Base-by-base conservation (phyloP, 1,140 invertebrate species). In the Lasaia peninsularis region DNA sequence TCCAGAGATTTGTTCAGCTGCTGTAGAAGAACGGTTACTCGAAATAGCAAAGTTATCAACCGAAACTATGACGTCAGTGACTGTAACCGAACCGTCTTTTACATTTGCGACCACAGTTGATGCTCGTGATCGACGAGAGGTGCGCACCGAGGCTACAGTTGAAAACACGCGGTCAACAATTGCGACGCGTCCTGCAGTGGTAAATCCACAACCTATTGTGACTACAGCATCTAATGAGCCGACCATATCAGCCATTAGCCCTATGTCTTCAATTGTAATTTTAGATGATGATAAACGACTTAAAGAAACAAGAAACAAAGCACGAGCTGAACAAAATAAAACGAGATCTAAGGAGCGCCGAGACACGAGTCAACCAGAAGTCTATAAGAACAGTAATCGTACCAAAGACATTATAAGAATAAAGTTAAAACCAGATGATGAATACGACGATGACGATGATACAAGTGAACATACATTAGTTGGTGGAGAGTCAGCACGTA, bases 361-460 rank as follows among this genome's bases (percentile, higher is more conserved):
- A 4, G 72, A 80, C 21, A 72, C 64, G 1, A 65, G 59, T 9
- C 70, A 82, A 51, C 73, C 82, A 2, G 80, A 84, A 54, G 75
- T 79, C 0, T 75, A 72, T 40, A 70, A 75, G 32, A 69, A 55
- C 20, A 63, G 58, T 11, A 88, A 85, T 55, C 65, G 67, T 18
- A 68, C 78, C 8, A 88, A 86, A 56, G 72, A 86, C 55, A 92
- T 92, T 60, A 93, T 93, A 60, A 81, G 93, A 63, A 93, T 93
- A 51, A 92, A 91, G 77, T 70, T 93, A 49, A 92, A 93, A 67
- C 92, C 93, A 0, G 92, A 93, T 73, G 86, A 91, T 62, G 91
- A 92, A 73, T 93, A 93, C 69, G 90, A 91, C 11, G 91, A 92
- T 53, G 85, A 90, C 12, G 76, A 80, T 9, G 69, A 71, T 10